Evolutionary conservation across 2,797 vertebrate species (phyloP), one percentile per base, ranked within the genome.

Genomic region (Muscicapa comitata): DNA sequence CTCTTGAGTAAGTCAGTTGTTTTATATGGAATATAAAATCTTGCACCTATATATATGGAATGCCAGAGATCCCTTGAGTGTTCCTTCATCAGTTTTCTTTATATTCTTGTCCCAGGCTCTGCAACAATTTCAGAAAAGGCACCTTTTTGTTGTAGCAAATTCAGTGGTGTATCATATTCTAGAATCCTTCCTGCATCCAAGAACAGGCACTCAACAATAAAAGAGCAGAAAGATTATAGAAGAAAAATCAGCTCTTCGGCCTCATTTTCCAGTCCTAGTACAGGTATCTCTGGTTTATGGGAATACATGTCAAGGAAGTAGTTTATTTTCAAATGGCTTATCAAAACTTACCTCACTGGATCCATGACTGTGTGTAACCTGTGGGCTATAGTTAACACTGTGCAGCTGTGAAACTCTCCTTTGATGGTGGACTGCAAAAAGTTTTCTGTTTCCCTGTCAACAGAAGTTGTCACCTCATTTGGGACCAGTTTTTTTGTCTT

Each of bases 131-230:
- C 73, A 84, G 93, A 97, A 94, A 98, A 97, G 71, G 93, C 53
- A 53, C 93, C 87, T 88, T 95, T 96, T 91, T 12, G 31, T 66
- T 83, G 57, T 86, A 97, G 88, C 80, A 97, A 87, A 59, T 86
- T 82, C 14, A 93, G 92, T 47, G 97, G 95, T 33, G 91, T 88
- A 78, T 97, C 96, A 81, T 97, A 97, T 92, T 97, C 97, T 72
- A 93, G 84, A 92, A 97, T 96, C 66, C 78, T 97, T 85, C 97
- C 96, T 40, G 91, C 35, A 2, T 97, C 96, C 63, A 98, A 98
- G 94, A 90, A 98, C 95, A 90, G 98, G 94, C 72, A 98, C 91
- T 89, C 97, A 98, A 77, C 42, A 93, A 91, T 51, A 42, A 17
- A 74, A 87, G 76, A 92, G 65, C 18, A 96, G 82, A 76, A 95